These are phyloP conservation scores for Proteles cristata DNA, from an alignment of 2,113 vertebrate genomes.

Conservation along the genomic window DNA sequence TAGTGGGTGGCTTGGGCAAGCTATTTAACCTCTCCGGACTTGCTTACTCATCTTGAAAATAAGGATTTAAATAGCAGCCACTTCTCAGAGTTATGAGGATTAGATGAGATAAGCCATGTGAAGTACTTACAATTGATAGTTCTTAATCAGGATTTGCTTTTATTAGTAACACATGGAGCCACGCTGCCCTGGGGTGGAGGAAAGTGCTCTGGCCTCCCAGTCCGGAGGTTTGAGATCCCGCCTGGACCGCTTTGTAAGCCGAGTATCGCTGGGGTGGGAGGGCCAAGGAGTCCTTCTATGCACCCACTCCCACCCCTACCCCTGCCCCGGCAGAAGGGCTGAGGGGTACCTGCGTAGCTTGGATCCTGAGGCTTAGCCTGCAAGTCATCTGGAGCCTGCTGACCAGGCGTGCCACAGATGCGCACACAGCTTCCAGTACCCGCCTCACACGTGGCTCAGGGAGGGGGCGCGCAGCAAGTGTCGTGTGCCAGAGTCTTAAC, in stretches of 20 bases:
- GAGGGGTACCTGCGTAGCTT: neutral
- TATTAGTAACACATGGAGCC: constrained; percentile 16
- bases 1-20: constrained; percentile 28
- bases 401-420: neutral
- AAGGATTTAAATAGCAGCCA: constrained; percentile 60
- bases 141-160: constrained; percentile 65
- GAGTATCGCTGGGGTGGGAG: neutral
- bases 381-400: neutral
- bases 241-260: neutral
- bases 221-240: neutral
- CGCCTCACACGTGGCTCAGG: neutral
- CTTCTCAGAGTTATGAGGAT: constrained; percentile 51
- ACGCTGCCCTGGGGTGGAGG: neutral
- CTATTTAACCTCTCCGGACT: constrained; percentile 21
- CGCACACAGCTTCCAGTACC: neutral
- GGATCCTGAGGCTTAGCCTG: neutral
- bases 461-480: neutral
- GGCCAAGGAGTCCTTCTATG: neutral
- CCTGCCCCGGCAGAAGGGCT: neutral
- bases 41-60: constrained; percentile 66
- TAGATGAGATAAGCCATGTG: constrained; percentile 55
- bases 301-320: neutral
- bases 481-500: neutral
- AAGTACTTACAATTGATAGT: constrained; percentile 43
- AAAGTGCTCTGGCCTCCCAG: neutral